A percentile compares a stretch with the other conserved stretches of the same genome.
Conservation (phyloP, 2,888 invertebrate species). For the Zhuqinia jingwanae region DNA sequence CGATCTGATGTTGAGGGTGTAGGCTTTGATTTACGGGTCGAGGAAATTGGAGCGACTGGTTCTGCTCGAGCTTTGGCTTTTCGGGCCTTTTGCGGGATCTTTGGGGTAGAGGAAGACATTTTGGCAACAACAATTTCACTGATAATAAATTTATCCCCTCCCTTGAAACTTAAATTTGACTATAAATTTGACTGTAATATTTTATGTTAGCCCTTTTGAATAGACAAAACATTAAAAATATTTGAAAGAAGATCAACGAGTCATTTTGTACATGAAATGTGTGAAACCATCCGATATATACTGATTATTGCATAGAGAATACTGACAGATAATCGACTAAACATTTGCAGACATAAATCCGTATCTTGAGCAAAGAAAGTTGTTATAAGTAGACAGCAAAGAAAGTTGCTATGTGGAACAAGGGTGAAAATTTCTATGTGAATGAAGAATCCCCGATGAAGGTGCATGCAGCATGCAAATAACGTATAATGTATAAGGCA, state of each 20-base stretch:
- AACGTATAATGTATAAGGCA: too few relatives aligned
- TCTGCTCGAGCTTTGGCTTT: neutral
- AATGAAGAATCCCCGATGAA: neutral
- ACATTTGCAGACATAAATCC: neutral
- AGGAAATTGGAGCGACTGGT: neutral
- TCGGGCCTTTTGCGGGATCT: neutral
- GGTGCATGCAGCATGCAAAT: too few relatives aligned
- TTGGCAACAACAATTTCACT: neutral
- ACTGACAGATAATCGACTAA: neutral
- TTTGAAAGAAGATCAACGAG: too few relatives aligned
- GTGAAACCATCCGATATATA: too few relatives aligned
- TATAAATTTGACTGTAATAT: too few relatives aligned
- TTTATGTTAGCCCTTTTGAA: too few relatives aligned
- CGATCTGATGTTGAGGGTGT: conserved; percentile 3
- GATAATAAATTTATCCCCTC: too few relatives aligned
- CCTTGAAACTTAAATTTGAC: too few relatives aligned
- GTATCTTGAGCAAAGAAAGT: neutral
- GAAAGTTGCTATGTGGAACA: conserved; percentile 4
- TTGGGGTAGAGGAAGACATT: conserved; percentile 12
- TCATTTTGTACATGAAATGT: too few relatives aligned
- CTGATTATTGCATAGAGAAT: too few relatives aligned
- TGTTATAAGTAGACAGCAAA: neutral
- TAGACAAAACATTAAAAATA: too few relatives aligned
- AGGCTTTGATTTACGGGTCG: neutral
- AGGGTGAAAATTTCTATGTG: too few relatives aligned